Conservation (phyloP, 2,113 vertebrate species). For the Etheostoma spectabile region DNA sequence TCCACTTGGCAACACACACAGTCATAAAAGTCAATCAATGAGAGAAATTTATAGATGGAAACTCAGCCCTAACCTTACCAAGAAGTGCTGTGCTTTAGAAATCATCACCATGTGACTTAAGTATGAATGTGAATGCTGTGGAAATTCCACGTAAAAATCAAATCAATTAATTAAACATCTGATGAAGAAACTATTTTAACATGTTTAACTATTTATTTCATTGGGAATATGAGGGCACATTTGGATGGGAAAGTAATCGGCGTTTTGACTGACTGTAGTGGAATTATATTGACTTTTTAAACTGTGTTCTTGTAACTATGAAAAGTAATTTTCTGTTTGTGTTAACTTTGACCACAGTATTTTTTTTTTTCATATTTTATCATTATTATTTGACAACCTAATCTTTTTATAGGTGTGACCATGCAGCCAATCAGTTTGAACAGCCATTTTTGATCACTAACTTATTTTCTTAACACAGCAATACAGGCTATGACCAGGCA, state of each 20-base stretch:
- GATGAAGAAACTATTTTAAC: slow-evolving; percentile 12
- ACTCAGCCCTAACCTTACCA: slow-evolving; percentile 19
- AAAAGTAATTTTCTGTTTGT: neutral
- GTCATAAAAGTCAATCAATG: slow-evolving; percentile 19
- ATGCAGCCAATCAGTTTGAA: neutral
- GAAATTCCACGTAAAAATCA: slow-evolving; percentile 19
- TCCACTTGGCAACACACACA: slow-evolving; percentile 32
- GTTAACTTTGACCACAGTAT: neutral
- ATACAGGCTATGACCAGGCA: too few species aligned
- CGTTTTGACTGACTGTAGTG: neutral
- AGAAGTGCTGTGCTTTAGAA: slow-evolving; percentile 47
- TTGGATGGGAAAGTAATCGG: neutral
- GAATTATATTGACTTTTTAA: neutral
- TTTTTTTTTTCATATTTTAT: neutral
- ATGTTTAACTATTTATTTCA: neutral
- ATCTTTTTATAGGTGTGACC: neutral
- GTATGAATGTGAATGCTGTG: neutral
- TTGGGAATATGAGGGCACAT: neutral
- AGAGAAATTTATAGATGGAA: slow-evolving; percentile 59
- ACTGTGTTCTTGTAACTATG: neutral
- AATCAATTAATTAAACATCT: neutral
- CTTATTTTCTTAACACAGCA: too few species aligned
- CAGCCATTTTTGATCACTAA: neutral
- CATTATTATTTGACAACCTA: neutral
- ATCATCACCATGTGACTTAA: slow-evolving; percentile 32